These are phyloP conservation scores for Colletes gigas DNA, from an alignment of 1,140 invertebrate species.

Conservation along the genomic window DNA sequence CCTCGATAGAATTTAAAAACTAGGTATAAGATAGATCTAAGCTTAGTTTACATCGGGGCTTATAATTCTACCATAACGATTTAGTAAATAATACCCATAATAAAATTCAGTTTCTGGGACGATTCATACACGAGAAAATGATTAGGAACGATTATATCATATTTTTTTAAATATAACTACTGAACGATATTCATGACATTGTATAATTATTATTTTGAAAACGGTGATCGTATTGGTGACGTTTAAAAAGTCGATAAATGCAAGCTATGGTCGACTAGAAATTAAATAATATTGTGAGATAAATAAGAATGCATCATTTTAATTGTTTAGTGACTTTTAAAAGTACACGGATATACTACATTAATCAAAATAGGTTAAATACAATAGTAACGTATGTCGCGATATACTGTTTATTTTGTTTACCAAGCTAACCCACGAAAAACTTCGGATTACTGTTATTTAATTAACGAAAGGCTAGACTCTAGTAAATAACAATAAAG, in stretches of 20 bases:
- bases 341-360: background rate
- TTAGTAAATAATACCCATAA: background rate
- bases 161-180: slow-evolving; percentile 4
- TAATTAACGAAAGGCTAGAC: background rate
- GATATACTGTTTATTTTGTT: slow-evolving; percentile 8
- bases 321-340: background rate
- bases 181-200: background rate
- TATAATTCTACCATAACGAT: background rate
- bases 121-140: background rate
- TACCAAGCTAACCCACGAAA: background rate
- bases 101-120: background rate
- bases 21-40: background rate
- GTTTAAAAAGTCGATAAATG: background rate
- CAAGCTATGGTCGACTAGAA: background rate
- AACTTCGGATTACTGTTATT: background rate
- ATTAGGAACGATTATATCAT: background rate
- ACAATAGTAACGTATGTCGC: slow-evolving; percentile 5
- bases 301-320: background rate
- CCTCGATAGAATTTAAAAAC: background rate
- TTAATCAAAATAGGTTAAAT: background rate
- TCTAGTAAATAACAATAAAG: background rate
- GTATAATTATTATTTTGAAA: background rate
- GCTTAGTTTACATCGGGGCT: background rate
- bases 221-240: background rate
- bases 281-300: background rate